These are phyloP conservation scores for Hippocampus barbouri DNA, from an alignment of 2,113 vertebrate species.

Conservation along the genomic window DNA sequence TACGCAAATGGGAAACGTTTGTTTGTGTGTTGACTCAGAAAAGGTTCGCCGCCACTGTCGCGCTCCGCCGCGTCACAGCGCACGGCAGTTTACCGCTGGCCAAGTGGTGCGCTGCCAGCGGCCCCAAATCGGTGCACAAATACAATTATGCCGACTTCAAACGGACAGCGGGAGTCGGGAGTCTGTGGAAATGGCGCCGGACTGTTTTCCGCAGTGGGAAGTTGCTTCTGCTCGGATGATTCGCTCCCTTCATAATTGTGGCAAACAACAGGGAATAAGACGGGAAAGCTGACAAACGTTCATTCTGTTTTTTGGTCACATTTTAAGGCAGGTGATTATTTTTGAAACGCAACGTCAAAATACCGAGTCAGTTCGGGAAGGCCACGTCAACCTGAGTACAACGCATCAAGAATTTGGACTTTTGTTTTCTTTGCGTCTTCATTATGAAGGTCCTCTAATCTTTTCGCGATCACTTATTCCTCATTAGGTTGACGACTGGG, in stretches of 20 bases:
- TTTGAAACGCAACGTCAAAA: too few relatives aligned
- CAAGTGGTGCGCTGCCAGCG: conserved; percentile 31
- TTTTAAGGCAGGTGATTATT: not conserved
- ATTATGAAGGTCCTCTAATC: too few relatives aligned
- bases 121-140: conserved; percentile 38
- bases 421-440: too few relatives aligned
- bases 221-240: not conserved
- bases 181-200: not conserved
- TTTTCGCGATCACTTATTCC: too few relatives aligned
- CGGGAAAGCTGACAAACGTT: not conserved
- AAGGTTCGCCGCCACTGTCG: not conserved
- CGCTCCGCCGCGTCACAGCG: conserved; percentile 31
- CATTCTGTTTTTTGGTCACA: not conserved
- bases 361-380: too few relatives aligned
- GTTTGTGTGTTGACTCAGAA: not conserved
- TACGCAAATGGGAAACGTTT: not conserved
- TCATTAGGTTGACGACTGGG: too few relatives aligned
- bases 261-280: not conserved
- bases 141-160: conserved; percentile 24
- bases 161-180: conserved; percentile 27
- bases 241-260: not conserved
- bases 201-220: not conserved
- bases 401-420: too few relatives aligned
- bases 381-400: too few relatives aligned
- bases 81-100: conserved; percentile 34